These are phyloP conservation scores for Azorinus chamasolen DNA, from an alignment of 2,888 invertebrate species.

Conservation along the genomic window DNA sequence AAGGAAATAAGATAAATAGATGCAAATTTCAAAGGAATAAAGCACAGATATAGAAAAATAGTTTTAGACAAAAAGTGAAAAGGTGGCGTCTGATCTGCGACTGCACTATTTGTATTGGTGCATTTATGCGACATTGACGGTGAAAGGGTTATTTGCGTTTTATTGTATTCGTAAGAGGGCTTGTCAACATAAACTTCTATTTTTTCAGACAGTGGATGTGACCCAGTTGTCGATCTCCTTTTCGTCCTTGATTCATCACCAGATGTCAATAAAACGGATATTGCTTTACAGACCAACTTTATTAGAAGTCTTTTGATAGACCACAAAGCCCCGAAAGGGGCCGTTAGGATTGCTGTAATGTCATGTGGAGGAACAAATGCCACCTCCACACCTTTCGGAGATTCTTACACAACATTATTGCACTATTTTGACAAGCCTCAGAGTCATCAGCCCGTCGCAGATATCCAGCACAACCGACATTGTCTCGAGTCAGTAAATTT, in stretches of 20 bases:
- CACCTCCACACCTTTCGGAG: constrained; percentile 16
- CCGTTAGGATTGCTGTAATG: constrained; percentile 19
- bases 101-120: too few species aligned
- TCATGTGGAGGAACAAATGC: constrained; percentile 20
- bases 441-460: neutral
- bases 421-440: neutral
- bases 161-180: too few species aligned
- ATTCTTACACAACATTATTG: neutral
- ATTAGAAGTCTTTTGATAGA: constrained; percentile 11
- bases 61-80: too few species aligned
- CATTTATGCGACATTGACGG: too few species aligned
- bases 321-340: constrained; percentile 38
- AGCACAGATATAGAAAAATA: too few species aligned
- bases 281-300: constrained; percentile 26
- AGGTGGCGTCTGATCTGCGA: too few species aligned
- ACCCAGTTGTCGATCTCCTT: constrained; percentile 41
- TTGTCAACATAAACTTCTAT: too few species aligned
- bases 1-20: too few species aligned
- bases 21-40: too few species aligned
- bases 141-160: too few species aligned
- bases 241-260: constrained; percentile 41
- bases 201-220: constrained; percentile 26
- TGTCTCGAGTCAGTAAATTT: constrained; percentile 34
- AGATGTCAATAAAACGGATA: constrained; percentile 22
- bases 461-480: neutral